A percentile compares a stretch with the other conserved stretches of the same genome.
Conservation (phyloP, 2,113 vertebrate genomes). For the Sus scrofa region T2T-Sscrofa CM000820.6:93073001-93073500, state of each 20-base stretch:
- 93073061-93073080: background rate
- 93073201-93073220: background rate
- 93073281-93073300: conserved; percentile 9
- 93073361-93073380: background rate
- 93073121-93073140: background rate
- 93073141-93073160: background rate
- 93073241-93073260: background rate
- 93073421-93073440: background rate
- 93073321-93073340: background rate
- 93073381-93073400: background rate
- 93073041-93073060: background rate
- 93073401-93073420: background rate
- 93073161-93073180: background rate
- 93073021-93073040: background rate
- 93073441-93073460: background rate
- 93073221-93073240: background rate
- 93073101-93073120: background rate
- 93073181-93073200: background rate
- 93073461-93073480: background rate
- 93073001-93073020: background rate
- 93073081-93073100: background rate
- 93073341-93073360: background rate
- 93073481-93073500: background rate
- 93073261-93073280: background rate
- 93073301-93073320: background rate